Percentiles rank a stretch among this genome's conserved stretches.
Evolutionary conservation across 2,888 invertebrate species (phyloP).

Genomic region (Eupithecia subfuscata): DNA sequence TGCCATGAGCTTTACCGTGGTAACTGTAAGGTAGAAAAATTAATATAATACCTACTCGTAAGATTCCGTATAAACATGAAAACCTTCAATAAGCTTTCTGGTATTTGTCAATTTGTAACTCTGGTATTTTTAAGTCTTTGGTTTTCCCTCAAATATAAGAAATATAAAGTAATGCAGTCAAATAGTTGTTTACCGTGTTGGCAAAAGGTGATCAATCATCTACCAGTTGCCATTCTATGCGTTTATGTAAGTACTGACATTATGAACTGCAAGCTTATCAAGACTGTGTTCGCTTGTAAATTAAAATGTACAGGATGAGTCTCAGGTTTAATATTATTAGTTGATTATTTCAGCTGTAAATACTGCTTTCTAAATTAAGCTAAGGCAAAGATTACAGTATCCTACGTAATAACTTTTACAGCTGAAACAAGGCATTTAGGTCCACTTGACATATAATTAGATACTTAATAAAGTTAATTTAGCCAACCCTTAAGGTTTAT

Average conservation of each 20-base stretch:
- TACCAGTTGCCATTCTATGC: background rate
- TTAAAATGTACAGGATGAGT: background rate
- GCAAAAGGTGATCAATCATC: background rate
- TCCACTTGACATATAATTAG: no score
- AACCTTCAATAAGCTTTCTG: no score
- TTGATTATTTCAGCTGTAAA: background rate
- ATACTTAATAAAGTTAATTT: no score
- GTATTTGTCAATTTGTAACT: no score
- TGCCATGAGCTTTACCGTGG: background rate
- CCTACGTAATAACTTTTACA: no score
- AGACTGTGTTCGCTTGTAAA: background rate
- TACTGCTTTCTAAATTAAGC: background rate
- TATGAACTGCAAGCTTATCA: background rate
- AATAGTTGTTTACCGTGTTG: background rate
- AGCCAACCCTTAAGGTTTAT: no score
- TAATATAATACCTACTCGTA: no score
- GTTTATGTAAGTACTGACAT: constrained; percentile 1
- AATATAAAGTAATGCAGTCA: background rate
- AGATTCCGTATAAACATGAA: no score
- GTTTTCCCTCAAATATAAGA: no score
- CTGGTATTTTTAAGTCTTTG: no score
- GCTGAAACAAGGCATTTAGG: no score
- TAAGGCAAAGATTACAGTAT: background rate
- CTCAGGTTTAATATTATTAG: background rate
- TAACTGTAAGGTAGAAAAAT: background rate